Conservation (phyloP, 2,888 invertebrate species). For the Tipula lateralis region DNA sequence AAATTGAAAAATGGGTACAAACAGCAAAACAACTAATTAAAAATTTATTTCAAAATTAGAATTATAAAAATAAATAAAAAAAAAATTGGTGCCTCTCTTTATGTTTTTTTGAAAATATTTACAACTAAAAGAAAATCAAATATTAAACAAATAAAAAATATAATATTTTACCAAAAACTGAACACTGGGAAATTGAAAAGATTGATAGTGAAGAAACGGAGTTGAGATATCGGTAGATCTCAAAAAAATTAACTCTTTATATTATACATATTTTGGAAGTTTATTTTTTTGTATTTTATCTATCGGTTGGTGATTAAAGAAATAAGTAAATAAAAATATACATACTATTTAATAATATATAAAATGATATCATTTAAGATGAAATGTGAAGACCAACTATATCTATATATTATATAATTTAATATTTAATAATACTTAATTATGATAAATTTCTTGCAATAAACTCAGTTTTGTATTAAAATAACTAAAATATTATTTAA, state of each 20-base stretch:
- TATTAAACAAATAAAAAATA: too few species aligned
- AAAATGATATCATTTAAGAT: not conserved
- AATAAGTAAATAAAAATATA: not conserved
- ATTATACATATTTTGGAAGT: not conserved
- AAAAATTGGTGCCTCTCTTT: not conserved
- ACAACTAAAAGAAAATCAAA: not conserved
- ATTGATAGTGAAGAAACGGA: not conserved
- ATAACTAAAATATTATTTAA: not conserved
- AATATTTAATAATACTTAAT: not conserved
- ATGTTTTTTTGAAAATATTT: not conserved
- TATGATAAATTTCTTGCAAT: not conserved
- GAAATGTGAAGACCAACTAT: not conserved
- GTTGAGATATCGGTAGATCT: conserved; percentile 14
- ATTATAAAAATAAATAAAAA: too few species aligned
- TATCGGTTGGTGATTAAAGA: not conserved
- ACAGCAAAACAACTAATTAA: not conserved
- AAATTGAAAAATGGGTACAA: not conserved
- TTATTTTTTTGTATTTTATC: not conserved
- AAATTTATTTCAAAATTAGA: not conserved
- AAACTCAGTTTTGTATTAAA: not conserved
- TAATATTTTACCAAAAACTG: not conserved
- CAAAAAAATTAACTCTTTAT: not conserved
- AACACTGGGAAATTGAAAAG: not conserved
- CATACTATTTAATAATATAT: not conserved
- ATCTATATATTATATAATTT: not conserved